Evolutionary conservation across 2,797 vertebrate genomes (phyloP), one percentile per base, ranked within the genome.

Genomic region (Ceryle rudis): DNA sequence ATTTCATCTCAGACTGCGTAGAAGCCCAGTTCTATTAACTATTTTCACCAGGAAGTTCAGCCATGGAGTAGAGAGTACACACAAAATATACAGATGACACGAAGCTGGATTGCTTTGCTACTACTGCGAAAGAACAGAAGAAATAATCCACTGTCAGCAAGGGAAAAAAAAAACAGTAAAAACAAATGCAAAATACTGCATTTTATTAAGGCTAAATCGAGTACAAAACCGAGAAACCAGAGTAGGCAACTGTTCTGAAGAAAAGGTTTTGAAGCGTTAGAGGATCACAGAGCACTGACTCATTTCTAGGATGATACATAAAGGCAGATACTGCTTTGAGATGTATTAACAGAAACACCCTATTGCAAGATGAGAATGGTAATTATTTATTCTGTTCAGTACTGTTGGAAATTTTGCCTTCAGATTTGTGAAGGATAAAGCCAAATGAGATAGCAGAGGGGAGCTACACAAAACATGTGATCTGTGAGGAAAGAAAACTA

Each of bases 371-470:
- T 80, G 86, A 93, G 31, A 39, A 66, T 44, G 12, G 62, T 60
- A 79, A 81, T 92, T 93, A 94, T 81, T 89, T 95, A 81, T 93
- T 93, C 86, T 90, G 28, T 57, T 86, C 69, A 44, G 39, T 88
- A 13, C 92, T 89, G 64, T 22, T 62, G 81, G 81, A 93, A 86
- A 90, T 86, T 90, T 86, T 55, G 66, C 1, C 0, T 79, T 90
- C 62, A 66, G 51, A 51, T 89, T 89, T 73, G 51, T 64, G 77
- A 86, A 84, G n/a, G 39, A 70, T 79, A 66, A 81, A 96, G 66
- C 25, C 73, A 92, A 96, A 96, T 10, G 42, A 93, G 70, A 90
- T 26, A 88, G 70, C 58, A 86, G 54, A 84, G 55, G 22, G 31
- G 33, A 94, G 33, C 54, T 79, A 81, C 39, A 41, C 41, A 51